Conservation (phyloP, 2,113 vertebrate species). For the Hippocampus comes region DNA sequence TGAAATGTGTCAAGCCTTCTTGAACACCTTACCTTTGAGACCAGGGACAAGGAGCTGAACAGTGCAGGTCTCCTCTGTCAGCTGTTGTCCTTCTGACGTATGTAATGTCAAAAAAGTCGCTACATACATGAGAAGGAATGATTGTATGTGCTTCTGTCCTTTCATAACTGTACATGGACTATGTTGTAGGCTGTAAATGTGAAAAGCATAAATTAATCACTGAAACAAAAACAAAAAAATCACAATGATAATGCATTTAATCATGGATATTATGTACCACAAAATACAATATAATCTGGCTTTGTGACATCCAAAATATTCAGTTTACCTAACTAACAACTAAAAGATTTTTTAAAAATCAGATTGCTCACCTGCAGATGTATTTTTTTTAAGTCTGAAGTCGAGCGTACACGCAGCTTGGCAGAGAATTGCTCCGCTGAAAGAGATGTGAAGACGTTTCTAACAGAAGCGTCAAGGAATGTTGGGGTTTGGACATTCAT, state of each 20-base stretch:
- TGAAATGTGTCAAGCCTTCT: not conserved
- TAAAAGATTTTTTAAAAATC: no score
- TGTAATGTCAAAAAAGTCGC: conserved; percentile 76
- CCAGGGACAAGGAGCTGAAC: conserved; percentile 95
- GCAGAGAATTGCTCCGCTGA: conserved; percentile 12
- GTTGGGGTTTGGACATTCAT: conserved; percentile 53
- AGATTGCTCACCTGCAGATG: conserved; percentile 49
- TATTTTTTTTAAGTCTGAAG: conserved; percentile 19
- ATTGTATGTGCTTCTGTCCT: conserved; percentile 69
- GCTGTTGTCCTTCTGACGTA: conserved; percentile 77
- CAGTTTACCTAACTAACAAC: not conserved
- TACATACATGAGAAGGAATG: conserved; percentile 72
- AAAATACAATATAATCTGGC: not conserved
- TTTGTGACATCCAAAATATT: not conserved
- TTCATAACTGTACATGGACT: conserved; percentile 76
- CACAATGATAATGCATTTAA: not conserved
- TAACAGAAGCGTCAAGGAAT: conserved; percentile 51
- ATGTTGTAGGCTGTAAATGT: conserved; percentile 54
- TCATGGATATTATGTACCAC: not conserved
- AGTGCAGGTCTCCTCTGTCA: conserved; percentile 87
- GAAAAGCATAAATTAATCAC: conserved; percentile 2
- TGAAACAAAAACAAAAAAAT: not conserved
- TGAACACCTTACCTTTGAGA: conserved; percentile 83
- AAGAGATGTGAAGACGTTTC: conserved; percentile 38
- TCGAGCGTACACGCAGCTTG: conserved; percentile 16